Conservation (phyloP, 2,888 invertebrate species). For the Plagodis pulveraria region DNA sequence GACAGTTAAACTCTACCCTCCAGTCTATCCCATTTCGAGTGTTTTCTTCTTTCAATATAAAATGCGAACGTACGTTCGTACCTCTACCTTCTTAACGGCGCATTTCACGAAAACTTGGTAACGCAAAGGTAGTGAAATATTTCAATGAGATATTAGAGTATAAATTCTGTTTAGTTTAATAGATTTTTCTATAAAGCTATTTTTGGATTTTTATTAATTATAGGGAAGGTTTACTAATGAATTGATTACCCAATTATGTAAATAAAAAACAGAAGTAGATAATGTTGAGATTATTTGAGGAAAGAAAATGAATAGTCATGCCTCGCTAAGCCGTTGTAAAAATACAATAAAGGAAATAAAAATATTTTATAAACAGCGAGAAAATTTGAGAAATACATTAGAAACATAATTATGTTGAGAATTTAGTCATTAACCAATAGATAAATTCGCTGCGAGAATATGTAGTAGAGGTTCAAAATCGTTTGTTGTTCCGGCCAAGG, state of each 20-base stretch:
- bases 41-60: constrained; percentile 45
- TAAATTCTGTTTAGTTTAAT: not conserved
- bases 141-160: not conserved
- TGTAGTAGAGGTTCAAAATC: not conserved
- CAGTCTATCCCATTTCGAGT: constrained; percentile 42
- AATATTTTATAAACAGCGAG: too few species aligned
- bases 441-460: too few species aligned
- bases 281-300: too few species aligned
- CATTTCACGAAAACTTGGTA: constrained; percentile 2
- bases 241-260: not conserved
- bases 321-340: too few species aligned
- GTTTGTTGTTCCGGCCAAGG: constrained; percentile 34
- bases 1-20: constrained; percentile 47
- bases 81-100: constrained; percentile 17
- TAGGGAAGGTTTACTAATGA: not conserved
- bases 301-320: too few species aligned
- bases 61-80: constrained; percentile 12
- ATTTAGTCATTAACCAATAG: too few species aligned
- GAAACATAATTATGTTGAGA: too few species aligned
- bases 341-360: too few species aligned
- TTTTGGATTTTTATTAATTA: not conserved
- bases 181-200: not conserved
- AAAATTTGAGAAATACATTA: too few species aligned
- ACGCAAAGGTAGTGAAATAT: constrained; percentile 2
- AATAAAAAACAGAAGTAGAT: too few species aligned